phyloP scores from a whole-genome alignment of 2,888 invertebrate species.

The Stenchaetothrips biformis region DNA sequence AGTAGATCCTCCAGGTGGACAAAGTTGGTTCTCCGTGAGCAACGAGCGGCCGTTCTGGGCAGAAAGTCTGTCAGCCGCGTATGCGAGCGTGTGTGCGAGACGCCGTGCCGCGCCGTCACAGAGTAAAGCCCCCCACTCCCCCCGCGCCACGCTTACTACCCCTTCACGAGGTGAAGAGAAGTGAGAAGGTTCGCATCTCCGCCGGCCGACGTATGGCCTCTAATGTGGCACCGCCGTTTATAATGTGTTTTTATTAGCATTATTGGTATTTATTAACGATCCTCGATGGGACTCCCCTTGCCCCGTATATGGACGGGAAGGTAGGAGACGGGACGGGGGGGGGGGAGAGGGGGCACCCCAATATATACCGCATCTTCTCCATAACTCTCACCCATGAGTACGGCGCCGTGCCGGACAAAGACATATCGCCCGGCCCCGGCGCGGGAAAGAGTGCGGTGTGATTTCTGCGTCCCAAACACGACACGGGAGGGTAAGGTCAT shows the following conservation, averaged over 20 bases:
- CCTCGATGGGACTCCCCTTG: neutral
- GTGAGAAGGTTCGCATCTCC: neutral
- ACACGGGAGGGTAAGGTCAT: neutral
- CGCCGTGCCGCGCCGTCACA: neutral
- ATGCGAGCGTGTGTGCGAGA: no score
- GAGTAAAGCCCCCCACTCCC: neutral
- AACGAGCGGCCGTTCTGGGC: no score
- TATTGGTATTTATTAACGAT: conserved; percentile 16
- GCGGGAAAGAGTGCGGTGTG: neutral
- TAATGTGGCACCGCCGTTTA: neutral
- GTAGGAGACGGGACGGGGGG: neutral
- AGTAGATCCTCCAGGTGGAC: no score
- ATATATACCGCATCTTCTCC: neutral
- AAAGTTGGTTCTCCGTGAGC: no score
- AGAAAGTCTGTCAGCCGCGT: no score
- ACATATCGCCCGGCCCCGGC: neutral
- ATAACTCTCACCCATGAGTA: neutral
- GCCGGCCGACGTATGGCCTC: neutral
- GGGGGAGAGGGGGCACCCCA: neutral
- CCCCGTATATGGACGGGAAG: neutral
- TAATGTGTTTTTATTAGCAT: conserved; percentile 10
- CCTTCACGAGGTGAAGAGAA: neutral
- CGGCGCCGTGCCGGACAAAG: neutral
- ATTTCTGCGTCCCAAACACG: conserved; percentile 3
- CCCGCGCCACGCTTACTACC: neutral